phyloP scores from a whole-genome alignment of 2,888 invertebrate genomes.

The Smittia aterrima region DNA sequence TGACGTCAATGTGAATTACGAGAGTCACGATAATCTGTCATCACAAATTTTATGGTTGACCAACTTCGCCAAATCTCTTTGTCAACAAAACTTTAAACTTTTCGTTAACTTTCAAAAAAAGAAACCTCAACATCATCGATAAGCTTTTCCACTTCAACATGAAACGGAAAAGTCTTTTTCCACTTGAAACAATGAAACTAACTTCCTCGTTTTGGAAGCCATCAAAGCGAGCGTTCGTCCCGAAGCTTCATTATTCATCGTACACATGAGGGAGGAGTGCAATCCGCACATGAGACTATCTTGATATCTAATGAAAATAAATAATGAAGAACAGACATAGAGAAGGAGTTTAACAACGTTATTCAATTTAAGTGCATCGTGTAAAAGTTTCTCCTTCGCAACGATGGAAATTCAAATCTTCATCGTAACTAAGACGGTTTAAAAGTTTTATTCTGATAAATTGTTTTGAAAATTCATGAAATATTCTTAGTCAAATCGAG shows the following conservation, averaged over 20 bases:
- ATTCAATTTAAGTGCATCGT: slow-evolving; percentile 14
- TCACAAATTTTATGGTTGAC: too few species aligned
- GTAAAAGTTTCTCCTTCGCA: neutral
- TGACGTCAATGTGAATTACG: too few species aligned
- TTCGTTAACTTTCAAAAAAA: too few species aligned
- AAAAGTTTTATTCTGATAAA: slow-evolving; percentile 14
- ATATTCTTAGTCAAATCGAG: neutral
- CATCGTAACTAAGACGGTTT: too few species aligned
- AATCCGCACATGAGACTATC: neutral
- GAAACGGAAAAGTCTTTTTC: too few species aligned
- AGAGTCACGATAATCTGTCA: too few species aligned
- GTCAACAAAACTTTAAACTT: too few species aligned
- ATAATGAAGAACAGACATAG: neutral
- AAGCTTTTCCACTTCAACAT: too few species aligned
- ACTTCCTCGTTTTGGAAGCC: too few species aligned
- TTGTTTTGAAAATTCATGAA: slow-evolving; percentile 31
- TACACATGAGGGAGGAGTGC: neutral
- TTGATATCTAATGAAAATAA: neutral
- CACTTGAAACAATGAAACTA: too few species aligned
- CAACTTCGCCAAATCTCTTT: neutral
- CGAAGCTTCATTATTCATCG: neutral
- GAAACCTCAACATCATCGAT: too few species aligned
- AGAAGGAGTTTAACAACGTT: neutral
- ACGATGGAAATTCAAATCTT: neutral
- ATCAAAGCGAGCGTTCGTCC: neutral